Conservation (phyloP, 2,797 vertebrate species). For the Brachyalestes nurse region DNA sequence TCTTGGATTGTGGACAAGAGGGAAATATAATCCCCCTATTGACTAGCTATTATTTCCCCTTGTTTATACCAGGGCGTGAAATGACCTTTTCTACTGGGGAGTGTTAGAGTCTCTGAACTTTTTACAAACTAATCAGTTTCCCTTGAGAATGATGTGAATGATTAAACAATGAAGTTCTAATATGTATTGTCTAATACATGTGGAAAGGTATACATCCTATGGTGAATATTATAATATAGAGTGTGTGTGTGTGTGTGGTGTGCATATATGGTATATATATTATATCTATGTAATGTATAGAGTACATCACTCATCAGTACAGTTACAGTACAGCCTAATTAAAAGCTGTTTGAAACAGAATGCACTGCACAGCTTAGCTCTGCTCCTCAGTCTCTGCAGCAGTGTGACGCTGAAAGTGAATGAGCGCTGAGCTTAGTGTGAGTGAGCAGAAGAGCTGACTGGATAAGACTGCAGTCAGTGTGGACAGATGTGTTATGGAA, state of each 20-base stretch:
- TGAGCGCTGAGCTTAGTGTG: no score
- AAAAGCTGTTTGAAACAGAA: no score
- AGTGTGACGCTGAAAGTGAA: no score
- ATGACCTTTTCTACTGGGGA: conserved; percentile 30
- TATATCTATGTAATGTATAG: no score
- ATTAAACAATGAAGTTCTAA: not conserved
- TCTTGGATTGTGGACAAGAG: conserved; percentile 45
- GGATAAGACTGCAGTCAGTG: no score
- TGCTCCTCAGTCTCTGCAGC: no score
- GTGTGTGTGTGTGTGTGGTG: not conserved
- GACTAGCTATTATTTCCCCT: conserved; percentile 47
- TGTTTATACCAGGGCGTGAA: conserved; percentile 41
- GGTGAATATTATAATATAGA: not conserved
- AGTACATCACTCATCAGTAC: no score
- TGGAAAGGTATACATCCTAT: not conserved
- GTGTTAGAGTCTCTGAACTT: conserved; percentile 22
- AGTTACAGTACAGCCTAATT: no score
- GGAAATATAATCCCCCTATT: conserved; percentile 52
- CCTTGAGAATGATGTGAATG: not conserved
- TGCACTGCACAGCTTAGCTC: no score
- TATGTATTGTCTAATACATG: not conserved
- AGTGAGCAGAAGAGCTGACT: no score
- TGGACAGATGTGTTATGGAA: no score
- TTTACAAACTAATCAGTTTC: conserved; percentile 38
- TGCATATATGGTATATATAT: no score